Conservation (phyloP, 2,888 invertebrate genomes). For the Agrochola lota region DNA sequence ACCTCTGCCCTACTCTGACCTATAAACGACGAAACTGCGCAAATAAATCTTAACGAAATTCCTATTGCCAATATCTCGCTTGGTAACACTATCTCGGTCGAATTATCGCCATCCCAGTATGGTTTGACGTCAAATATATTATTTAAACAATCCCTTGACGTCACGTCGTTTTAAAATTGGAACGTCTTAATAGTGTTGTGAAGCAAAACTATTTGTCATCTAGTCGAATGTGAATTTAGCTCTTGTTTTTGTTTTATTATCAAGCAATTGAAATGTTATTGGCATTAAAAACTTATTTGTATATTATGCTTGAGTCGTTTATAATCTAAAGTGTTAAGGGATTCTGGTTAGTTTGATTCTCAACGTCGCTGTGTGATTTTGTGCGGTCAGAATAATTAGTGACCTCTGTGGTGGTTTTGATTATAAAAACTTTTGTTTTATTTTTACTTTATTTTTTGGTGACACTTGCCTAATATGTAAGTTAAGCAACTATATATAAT, state of each 20-base stretch:
- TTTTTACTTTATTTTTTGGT: constrained; percentile 33
- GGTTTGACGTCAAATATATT: constrained; percentile 64
- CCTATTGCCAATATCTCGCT: constrained; percentile 33
- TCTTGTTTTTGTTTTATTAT: constrained; percentile 70
- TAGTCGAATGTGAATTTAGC: constrained; percentile 56
- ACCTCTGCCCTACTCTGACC: constrained; percentile 45
- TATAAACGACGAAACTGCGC: constrained; percentile 41
- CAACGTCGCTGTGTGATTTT: constrained; percentile 59
- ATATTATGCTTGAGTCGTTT: constrained; percentile 53
- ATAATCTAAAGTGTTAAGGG: constrained; percentile 69
- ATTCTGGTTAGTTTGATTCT: constrained; percentile 68
- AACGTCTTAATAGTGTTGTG: constrained; percentile 46
- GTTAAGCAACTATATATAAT: neutral
- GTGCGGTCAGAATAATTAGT: constrained; percentile 60
- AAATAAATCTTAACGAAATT: constrained; percentile 36
- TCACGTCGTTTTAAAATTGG: constrained; percentile 58
- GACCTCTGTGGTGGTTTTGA: constrained; percentile 65
- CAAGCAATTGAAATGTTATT: constrained; percentile 72
- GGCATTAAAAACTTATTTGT: constrained; percentile 69
- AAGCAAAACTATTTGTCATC: constrained; percentile 34
- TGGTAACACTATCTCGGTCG: constrained; percentile 54
- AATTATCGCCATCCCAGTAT: constrained; percentile 55
- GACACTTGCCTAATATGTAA: constrained; percentile 22
- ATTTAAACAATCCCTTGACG: constrained; percentile 67
- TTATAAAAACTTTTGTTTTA: constrained; percentile 35